A percentile compares a stretch with the other conserved stretches of the same genome.
These are phyloP conservation scores for Xylophagus ater DNA, from an alignment of 2,888 invertebrate genomes.

Conservation along the genomic window DNA sequence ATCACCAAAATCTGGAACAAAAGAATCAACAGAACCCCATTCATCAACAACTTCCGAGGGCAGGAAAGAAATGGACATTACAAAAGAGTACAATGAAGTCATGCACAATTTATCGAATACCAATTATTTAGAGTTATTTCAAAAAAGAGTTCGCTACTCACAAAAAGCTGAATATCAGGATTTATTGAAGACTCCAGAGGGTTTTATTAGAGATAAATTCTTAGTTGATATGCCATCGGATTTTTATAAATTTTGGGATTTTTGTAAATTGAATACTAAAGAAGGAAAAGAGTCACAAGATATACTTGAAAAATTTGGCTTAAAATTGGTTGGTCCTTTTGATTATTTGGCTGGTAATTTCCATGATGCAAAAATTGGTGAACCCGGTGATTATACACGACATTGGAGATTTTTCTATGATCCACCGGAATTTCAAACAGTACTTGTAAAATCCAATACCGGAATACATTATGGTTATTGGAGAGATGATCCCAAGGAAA, in stretches of 20 bases:
- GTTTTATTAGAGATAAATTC: constrained; percentile 61
- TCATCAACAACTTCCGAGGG: constrained; percentile 21
- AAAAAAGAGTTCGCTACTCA: constrained; percentile 29
- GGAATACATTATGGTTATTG: constrained; percentile 84
- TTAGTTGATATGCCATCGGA: constrained; percentile 80
- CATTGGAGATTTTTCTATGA: constrained; percentile 91
- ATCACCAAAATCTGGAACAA: constrained; percentile 4
- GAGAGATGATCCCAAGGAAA: constrained; percentile 66
- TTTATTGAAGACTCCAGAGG: constrained; percentile 40
- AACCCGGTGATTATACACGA: constrained; percentile 53
- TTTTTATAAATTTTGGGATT: constrained; percentile 75
- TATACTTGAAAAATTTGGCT: constrained; percentile 53
- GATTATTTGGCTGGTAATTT: constrained; percentile 64
- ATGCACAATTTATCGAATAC: constrained; percentile 28
- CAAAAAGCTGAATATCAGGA: constrained; percentile 37
- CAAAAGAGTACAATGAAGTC: constrained; percentile 26
- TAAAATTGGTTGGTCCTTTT: constrained; percentile 76
- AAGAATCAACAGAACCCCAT: constrained; percentile 11
- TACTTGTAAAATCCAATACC: constrained; percentile 55
- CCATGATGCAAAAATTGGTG: constrained; percentile 39
- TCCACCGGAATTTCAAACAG: constrained; percentile 87
- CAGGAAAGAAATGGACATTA: constrained; percentile 22
- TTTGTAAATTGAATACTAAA: constrained; percentile 48
- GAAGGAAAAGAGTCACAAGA: constrained; percentile 44
- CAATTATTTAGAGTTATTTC: constrained; percentile 29